Percentiles rank a stretch among this genome's conserved stretches.
phyloP scores from a whole-genome alignment of 2,113 vertebrate genomes.

The Chionis minor region DNA sequence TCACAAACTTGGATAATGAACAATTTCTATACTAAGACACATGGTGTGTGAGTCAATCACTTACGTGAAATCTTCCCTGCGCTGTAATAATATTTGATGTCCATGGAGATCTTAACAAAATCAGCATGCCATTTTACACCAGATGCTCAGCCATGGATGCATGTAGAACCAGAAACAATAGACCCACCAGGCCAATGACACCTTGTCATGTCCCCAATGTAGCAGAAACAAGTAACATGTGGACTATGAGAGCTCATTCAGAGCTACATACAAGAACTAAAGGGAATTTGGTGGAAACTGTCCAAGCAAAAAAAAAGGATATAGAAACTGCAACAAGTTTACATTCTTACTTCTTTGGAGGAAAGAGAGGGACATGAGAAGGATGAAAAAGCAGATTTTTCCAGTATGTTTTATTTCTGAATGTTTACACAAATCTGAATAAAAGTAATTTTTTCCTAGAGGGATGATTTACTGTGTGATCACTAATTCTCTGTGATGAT shows the following conservation, averaged over 20 bases:
- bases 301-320: neutral
- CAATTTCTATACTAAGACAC: neutral
- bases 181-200: neutral
- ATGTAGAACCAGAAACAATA: neutral
- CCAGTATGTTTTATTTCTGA: neutral
- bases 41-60: neutral
- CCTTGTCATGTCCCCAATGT: neutral
- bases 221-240: neutral
- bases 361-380: neutral
- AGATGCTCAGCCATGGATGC: neutral
- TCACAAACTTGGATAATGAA: neutral
- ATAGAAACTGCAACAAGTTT: neutral
- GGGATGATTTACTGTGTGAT: conserved; percentile 54
- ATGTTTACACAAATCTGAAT: neutral
- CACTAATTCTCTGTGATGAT: conserved; percentile 33
- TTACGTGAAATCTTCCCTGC: neutral
- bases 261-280: neutral
- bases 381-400: neutral
- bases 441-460: conserved; percentile 16
- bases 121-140: neutral
- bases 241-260: neutral
- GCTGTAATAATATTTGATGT: neutral
- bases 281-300: neutral
- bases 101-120: neutral
- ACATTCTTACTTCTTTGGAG: neutral